These are phyloP conservation scores for Beaufortia kweichowensis DNA, from an alignment of 2,113 vertebrate genomes.

Conservation along the genomic window DNA sequence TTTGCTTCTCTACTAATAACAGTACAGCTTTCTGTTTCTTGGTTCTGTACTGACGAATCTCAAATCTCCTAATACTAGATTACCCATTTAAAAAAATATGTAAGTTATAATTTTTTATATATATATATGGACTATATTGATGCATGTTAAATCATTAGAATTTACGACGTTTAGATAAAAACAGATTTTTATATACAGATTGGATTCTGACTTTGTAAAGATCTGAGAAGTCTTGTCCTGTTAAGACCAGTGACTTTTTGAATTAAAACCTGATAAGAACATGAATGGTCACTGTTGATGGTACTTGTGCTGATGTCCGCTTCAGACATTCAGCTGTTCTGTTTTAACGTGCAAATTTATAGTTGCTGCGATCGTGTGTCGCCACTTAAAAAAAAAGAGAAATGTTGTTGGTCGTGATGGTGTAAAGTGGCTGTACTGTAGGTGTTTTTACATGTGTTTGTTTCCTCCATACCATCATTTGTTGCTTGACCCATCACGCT, in stretches of 20 bases:
- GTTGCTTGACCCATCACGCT: too few relatives aligned
- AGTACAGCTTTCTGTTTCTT: constrained; percentile 71
- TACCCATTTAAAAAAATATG: neutral
- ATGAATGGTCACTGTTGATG: neutral
- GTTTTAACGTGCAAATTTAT: neutral
- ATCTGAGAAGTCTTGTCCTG: neutral
- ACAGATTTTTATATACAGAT: neutral
- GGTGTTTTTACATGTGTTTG: neutral
- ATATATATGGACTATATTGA: neutral
- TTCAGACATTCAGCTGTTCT: neutral
- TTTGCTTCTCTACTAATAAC: constrained; percentile 82
- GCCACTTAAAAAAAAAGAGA: constrained; percentile 1
- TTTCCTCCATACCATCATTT: neutral
- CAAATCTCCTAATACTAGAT: neutral
- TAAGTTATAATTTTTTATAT: neutral
- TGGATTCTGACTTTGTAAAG: constrained; percentile 44
- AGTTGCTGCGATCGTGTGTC: neutral
- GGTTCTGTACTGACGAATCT: constrained; percentile 66
- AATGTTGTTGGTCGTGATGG: neutral
- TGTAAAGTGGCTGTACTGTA: neutral
- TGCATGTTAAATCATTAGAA: constrained; percentile 43
- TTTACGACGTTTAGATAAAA: neutral
- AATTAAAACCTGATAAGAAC: neutral
- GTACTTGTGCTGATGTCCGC: neutral
- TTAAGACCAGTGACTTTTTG: neutral